Conservation (phyloP, 2,113 vertebrate genomes). For the Sebastes schlegelii region DNA sequence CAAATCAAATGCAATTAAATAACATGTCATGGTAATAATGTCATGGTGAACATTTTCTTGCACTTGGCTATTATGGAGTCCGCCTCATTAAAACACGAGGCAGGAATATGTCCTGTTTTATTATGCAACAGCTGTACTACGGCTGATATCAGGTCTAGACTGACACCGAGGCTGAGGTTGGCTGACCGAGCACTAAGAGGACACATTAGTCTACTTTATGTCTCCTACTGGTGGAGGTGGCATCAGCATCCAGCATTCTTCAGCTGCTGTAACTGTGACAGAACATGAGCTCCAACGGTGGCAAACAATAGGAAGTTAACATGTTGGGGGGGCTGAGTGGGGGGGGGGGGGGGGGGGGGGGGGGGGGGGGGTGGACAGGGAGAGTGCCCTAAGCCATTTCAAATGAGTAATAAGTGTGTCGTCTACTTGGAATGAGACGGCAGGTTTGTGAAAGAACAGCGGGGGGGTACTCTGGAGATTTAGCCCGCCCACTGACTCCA, state of each 20-base stretch:
- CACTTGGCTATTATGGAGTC: not conserved
- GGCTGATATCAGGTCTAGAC: not conserved
- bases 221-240: conserved; percentile 2
- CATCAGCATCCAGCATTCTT: not conserved
- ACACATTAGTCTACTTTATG: conserved; percentile 22
- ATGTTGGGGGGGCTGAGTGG: conserved; percentile 1
- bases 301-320: conserved; percentile 19
- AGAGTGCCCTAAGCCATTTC: conserved; percentile 18
- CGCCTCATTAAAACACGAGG: not conserved
- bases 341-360: not conserved
- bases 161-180: not conserved
- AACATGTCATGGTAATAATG: not conserved
- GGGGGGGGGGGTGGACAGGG: not conserved
- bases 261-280: conserved; percentile 8
- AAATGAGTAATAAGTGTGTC: conserved; percentile 23
- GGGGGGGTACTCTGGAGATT: conserved; percentile 14
- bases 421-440: conserved; percentile 1
- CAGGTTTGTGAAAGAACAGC: conserved; percentile 22
- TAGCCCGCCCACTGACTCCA: conserved; percentile 33
- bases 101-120: not conserved
- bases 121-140: not conserved
- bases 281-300: not conserved
- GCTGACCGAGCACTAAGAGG: not conserved
- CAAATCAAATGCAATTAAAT: not conserved
- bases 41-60: not conserved